Base-by-base conservation (phyloP, 2,113 vertebrate species). In the Psilopsiagon aurifrons region DNA sequence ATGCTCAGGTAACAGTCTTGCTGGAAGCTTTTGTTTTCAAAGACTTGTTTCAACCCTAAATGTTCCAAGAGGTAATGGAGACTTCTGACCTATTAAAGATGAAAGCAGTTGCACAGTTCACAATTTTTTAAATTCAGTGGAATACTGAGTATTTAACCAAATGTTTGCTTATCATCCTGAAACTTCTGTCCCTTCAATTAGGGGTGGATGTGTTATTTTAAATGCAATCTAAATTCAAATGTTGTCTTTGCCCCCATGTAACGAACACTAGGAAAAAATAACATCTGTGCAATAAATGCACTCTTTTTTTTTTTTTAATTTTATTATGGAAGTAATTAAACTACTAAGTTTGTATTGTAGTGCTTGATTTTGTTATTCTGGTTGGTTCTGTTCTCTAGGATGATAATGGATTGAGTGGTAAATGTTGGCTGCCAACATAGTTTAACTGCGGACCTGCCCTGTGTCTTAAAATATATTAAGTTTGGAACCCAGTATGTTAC, bases 1-100 rank as follows among this genome's bases (percentile, higher is more conserved):
- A 96, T 96, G 73, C 98, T 93, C 97, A 94, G 92, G 86, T 95
- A 86, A 92, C 41, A 49, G 76, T 86, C 83, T 69, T 90, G 24
- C 63, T 84, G 71, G 69, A 73, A 93, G 67, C 60, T 78, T 67
- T 63, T 81, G 33, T 86, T 86, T 88, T 52, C 47, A 18, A 15
- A 52, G 67, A 57, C 39, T 47, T 74, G 2, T 52, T 82, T 83
- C 15, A 75, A 39, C 41, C 9, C 20, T 77, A 2, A 6, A 43
- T 46, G 22, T 63, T 88, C 15, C 31, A 88, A n/a, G 35, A 52
- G 33, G 11, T 54, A 59, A 43, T 23, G 37, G 46, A 78, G 63
- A 22, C 28, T 44, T 91, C 13, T 82, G 52, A 17, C 12, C 16
- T 77, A 0, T 55, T 77, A 29, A 86, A 88, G 41, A 43, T 8